Evolutionary conservation across 2,113 vertebrate species (phyloP), one percentile per base, ranked within the genome.

Genomic region (Indicator indicator): DNA sequence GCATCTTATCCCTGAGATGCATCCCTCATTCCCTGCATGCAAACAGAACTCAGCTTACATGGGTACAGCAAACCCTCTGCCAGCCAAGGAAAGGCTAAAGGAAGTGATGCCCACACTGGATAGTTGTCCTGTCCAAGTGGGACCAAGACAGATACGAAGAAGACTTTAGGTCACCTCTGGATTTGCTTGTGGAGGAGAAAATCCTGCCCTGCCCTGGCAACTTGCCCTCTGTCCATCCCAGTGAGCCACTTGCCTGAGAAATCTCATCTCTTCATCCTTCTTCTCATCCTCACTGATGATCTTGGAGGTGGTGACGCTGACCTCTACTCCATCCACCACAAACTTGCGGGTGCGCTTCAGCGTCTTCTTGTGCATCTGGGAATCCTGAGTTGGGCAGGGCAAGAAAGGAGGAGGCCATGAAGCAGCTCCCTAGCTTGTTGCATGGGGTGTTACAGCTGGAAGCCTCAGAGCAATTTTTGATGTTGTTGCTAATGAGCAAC

Each of bases 261-360:
- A 99, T 70, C 99, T 97, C 99, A 99, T 99, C 96, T 99, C 99
- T 89, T 99, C 99, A 17, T 99, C 99, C 88, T 99, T 99, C 98
- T 99, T 99, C 96, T 99, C 99, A 56, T 99, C 99, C 1, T 99
- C 99, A 0, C 98, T 96, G 96, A 99, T 99, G 97, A 99, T 99
- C 97, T 99, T 99, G 4, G 99, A 99, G 42, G 99, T 99, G 85
- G 99, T 99, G 92, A 99, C 98, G 48, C 99, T 99, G 91, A 99
- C 99, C 96, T 99, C 98, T 12, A 99, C 98, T 1, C 99, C 99
- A 4, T 99, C 99, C 33, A 99, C 97, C 60, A 99, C 97, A 85
- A 98, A 99, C 95, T 96, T 99, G 93, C 99, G 98, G 11, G 99
- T 99, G 68, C 99, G 97, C n/a, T 99, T 99, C 91, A 99, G 97